Evolutionary conservation across 2,888 invertebrate species (phyloP).

Genomic region (Scaptomyza flava): DNA sequence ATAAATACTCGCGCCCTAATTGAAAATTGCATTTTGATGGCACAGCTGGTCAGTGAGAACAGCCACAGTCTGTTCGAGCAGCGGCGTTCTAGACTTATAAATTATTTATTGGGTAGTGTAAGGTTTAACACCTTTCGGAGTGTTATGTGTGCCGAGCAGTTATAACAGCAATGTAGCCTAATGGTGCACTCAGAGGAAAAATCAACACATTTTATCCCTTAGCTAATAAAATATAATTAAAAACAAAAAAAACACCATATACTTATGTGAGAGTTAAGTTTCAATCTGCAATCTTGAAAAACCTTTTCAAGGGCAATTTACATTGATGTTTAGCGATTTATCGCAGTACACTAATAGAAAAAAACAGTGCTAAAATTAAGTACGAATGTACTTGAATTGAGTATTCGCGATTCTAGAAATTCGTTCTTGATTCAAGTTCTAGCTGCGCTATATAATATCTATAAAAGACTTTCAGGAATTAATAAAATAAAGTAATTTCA

Average conservation of each 20-base stretch:
- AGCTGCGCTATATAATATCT: too few species aligned
- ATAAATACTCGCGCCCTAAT: slow-evolving; percentile 26
- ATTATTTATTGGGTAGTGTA: slow-evolving; percentile 47
- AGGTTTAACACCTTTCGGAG: slow-evolving; percentile 41
- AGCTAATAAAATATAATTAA: too few species aligned
- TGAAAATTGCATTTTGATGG: slow-evolving; percentile 36
- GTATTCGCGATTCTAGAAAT: too few species aligned
- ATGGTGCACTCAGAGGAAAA: background rate
- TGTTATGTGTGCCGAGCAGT: slow-evolving; percentile 16
- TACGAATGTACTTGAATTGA: too few species aligned
- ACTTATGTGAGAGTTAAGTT: too few species aligned
- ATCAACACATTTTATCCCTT: background rate
- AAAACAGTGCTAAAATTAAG: too few species aligned
- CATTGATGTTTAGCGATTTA: background rate
- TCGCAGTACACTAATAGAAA: too few species aligned
- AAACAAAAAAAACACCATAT: too few species aligned
- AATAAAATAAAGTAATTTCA: too few species aligned
- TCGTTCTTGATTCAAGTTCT: too few species aligned
- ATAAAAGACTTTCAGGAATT: too few species aligned
- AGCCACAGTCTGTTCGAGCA: slow-evolving; percentile 5
- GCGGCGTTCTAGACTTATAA: slow-evolving; percentile 24
- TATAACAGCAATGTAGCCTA: background rate
- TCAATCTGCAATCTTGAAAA: background rate
- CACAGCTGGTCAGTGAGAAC: slow-evolving; percentile 12
- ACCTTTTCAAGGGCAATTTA: too few species aligned